Conservation (phyloP, 1,140 invertebrate species). For the Oryctes rhinoceros region DNA sequence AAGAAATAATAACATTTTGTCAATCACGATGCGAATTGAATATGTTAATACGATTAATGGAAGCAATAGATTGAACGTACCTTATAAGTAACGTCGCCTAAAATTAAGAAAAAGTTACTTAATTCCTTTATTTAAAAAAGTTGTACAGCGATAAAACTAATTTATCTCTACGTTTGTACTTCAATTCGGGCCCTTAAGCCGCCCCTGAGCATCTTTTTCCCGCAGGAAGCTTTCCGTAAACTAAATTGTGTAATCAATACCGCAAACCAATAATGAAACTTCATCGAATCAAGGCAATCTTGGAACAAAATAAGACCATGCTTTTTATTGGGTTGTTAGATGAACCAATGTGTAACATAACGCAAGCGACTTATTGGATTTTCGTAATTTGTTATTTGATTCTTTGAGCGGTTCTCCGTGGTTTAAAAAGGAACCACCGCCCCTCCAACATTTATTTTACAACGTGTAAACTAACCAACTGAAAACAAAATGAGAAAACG, state of each 20-base stretch:
- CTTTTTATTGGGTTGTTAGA: slow-evolving; percentile 8
- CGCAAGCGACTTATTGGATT: slow-evolving; percentile 14
- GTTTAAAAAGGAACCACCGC: not conserved
- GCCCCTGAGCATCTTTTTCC: not conserved
- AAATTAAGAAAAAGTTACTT: too few relatives aligned
- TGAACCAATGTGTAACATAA: slow-evolving; percentile 14
- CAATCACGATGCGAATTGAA: too few relatives aligned
- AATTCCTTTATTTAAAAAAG: too few relatives aligned
- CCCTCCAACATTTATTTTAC: not conserved
- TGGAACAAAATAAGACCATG: slow-evolving; percentile 22
- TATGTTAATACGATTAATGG: too few relatives aligned
- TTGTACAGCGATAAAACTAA: not conserved
- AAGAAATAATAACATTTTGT: too few relatives aligned
- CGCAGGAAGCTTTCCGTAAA: not conserved
- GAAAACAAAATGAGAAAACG: too few relatives aligned
- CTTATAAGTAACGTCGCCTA: too few relatives aligned
- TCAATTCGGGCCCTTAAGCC: not conserved
- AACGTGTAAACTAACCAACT: too few relatives aligned
- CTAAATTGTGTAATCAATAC: slow-evolving; percentile 29
- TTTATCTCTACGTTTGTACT: not conserved
- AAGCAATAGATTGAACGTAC: too few relatives aligned
- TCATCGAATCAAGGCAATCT: slow-evolving; percentile 32
- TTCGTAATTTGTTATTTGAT: slow-evolving; percentile 31
- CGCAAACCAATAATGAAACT: slow-evolving; percentile 29
- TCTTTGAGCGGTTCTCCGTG: not conserved